These are phyloP conservation scores for Mycetomoellerius zeteki DNA, from an alignment of 1,140 invertebrate genomes.

Conservation along the genomic window DNA sequence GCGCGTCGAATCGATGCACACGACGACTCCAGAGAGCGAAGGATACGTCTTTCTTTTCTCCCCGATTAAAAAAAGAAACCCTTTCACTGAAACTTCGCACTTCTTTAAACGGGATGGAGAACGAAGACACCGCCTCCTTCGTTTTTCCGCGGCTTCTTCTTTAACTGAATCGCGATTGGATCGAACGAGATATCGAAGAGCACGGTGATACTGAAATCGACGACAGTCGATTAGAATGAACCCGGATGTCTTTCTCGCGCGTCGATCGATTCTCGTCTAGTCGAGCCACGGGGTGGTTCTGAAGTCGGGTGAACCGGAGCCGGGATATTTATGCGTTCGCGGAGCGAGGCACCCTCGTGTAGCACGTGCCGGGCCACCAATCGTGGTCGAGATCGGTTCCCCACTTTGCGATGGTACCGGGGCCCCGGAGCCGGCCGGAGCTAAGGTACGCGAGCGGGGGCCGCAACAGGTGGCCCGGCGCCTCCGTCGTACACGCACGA, in stretches of 20 bases:
- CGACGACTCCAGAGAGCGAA: background rate
- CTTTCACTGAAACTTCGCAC: constrained; percentile 65
- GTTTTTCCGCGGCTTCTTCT: background rate
- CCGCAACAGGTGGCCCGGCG: constrained; percentile 85
- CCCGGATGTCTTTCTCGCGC: background rate
- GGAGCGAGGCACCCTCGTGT: constrained; percentile 82
- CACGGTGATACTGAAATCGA: background rate
- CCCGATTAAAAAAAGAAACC: background rate
- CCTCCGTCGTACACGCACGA: constrained; percentile 70
- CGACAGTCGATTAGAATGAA: background rate
- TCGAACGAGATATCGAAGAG: background rate
- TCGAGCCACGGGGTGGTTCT: constrained; percentile 80
- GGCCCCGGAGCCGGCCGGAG: constrained; percentile 56
- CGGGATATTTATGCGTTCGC: constrained; percentile 84
- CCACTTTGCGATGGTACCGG: constrained; percentile 64
- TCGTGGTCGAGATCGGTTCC: constrained; percentile 58
- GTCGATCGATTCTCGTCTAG: constrained; percentile 32
- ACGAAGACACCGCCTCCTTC: background rate
- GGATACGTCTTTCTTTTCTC: background rate
- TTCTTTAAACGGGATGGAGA: constrained; percentile 38
- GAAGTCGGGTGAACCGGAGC: constrained; percentile 71
- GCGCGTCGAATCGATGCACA: background rate
- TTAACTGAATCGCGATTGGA: background rate
- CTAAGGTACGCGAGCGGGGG: constrained; percentile 57
- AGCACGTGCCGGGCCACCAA: constrained; percentile 86